These are phyloP conservation scores for Esox niger DNA, from an alignment of 2,113 vertebrate genomes.

Conservation along the genomic window DNA sequence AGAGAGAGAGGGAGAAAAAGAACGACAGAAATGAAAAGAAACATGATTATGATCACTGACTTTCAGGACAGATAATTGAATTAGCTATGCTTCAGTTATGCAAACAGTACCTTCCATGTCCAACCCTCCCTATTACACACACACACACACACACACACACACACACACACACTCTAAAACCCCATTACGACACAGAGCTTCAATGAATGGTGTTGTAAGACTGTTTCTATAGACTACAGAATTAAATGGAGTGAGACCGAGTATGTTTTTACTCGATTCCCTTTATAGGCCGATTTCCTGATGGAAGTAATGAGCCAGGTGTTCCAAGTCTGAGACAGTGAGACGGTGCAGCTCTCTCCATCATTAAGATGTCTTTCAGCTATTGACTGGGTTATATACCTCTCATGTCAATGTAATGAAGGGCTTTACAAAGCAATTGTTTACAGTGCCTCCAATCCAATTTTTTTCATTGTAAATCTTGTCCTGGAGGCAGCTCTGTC, in stretches of 20 bases:
- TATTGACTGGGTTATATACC: neutral
- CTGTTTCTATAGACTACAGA: neutral
- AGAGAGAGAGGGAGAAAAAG: neutral
- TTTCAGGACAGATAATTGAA: neutral
- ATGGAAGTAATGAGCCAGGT: slow-evolving; percentile 6
- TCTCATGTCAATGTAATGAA: neutral
- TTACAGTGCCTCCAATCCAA: no score
- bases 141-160: neutral
- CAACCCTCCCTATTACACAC: neutral
- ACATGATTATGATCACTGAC: slow-evolving; percentile 22
- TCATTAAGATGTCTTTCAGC: slow-evolving; percentile 5
- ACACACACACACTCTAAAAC: neutral
- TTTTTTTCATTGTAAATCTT: no score
- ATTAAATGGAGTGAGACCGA: neutral
- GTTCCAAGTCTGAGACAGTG: neutral
- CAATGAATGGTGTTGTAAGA: neutral
- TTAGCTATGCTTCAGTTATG: neutral
- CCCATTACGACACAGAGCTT: neutral
- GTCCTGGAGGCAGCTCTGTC: no score
- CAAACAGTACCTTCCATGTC: neutral
- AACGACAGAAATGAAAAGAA: slow-evolving; percentile 11
- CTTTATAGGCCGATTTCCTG: neutral
- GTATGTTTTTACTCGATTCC: neutral
- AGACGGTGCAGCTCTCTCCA: neutral
- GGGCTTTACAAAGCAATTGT: no score